These are phyloP conservation scores for Lepas anatifera DNA, from an alignment of 2,888 invertebrate species.

Conservation along the genomic window DNA sequence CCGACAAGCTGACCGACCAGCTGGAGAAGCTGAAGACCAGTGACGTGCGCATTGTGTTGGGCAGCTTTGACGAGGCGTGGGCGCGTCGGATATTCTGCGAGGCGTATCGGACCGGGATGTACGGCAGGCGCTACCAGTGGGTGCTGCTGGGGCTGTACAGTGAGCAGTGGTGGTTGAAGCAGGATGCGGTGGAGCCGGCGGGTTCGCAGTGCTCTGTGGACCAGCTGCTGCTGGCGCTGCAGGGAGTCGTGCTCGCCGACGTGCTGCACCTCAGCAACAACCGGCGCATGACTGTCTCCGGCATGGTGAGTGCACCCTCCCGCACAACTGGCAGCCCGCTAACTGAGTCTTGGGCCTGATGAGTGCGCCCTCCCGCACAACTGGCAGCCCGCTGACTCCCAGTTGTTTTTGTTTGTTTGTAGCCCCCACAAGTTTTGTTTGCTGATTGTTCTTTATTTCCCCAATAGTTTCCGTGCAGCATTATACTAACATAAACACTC, in stretches of 20 bases:
- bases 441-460: too few species aligned
- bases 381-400: too few species aligned
- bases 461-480: too few species aligned
- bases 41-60: slow-evolving; percentile 87
- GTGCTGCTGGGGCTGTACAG: slow-evolving; percentile 45
- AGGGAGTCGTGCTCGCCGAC: slow-evolving; percentile 80
- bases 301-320: slow-evolving; percentile 57
- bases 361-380: too few species aligned
- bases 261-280: slow-evolving; percentile 74
- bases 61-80: slow-evolving; percentile 92
- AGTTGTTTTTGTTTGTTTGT: too few species aligned
- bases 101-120: slow-evolving; percentile 63
- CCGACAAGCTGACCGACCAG: slow-evolving; percentile 70
- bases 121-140: slow-evolving; percentile 88
- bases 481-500: too few species aligned
- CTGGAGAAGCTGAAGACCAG: slow-evolving; percentile 70
- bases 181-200: slow-evolving; percentile 27
- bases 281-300: slow-evolving; percentile 73
- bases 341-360: too few species aligned
- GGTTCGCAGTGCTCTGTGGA: slow-evolving; percentile 48
- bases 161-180: slow-evolving; percentile 28
- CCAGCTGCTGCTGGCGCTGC: slow-evolving; percentile 63
- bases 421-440: too few species aligned
- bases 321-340: too few species aligned
- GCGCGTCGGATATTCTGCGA: slow-evolving; percentile 80